Conservation (phyloP, 35 echinoderm and acorn worm genomes). For the Nesometra sesokonis region DNA sequence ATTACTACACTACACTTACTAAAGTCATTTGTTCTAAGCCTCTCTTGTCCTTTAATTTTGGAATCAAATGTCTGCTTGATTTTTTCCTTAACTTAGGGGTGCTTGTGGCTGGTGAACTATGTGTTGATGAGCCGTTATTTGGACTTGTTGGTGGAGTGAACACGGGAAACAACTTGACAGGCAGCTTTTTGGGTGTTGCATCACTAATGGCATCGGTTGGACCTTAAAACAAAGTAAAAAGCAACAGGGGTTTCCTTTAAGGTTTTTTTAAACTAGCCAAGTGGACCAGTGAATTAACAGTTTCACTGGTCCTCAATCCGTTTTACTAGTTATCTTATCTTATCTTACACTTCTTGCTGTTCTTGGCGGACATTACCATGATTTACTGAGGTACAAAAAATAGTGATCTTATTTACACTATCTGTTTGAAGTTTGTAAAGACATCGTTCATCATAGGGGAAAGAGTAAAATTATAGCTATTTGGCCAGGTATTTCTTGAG, state of each 20-base stretch:
- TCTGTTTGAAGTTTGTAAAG: too few species aligned
- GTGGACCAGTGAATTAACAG: too few species aligned
- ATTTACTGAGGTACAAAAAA: neutral
- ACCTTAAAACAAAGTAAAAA: neutral
- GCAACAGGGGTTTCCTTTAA: too few species aligned
- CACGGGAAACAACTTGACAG: slow-evolving; percentile 23
- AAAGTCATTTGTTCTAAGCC: slow-evolving; percentile 70
- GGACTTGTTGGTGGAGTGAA: slow-evolving; percentile 45
- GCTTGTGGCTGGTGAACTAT: neutral
- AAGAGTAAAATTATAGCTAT: too few species aligned
- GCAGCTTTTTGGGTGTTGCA: slow-evolving; percentile 13
- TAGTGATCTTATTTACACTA: neutral
- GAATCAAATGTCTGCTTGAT: slow-evolving; percentile 10
- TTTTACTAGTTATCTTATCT: too few species aligned
- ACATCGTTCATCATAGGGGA: neutral
- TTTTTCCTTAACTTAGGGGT: neutral
- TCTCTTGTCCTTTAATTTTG: slow-evolving; percentile 50
- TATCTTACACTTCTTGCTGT: neutral
- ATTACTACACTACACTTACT: slow-evolving; percentile 19
- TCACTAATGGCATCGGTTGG: neutral
- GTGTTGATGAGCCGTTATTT: neutral
- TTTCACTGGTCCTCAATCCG: too few species aligned
- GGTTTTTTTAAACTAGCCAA: too few species aligned
- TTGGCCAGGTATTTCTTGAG: too few species aligned
- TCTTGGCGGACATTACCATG: neutral